These are phyloP conservation scores for Parnassius smintheus DNA, from an alignment of 2,888 invertebrate genomes.

Conservation along the genomic window DNA sequence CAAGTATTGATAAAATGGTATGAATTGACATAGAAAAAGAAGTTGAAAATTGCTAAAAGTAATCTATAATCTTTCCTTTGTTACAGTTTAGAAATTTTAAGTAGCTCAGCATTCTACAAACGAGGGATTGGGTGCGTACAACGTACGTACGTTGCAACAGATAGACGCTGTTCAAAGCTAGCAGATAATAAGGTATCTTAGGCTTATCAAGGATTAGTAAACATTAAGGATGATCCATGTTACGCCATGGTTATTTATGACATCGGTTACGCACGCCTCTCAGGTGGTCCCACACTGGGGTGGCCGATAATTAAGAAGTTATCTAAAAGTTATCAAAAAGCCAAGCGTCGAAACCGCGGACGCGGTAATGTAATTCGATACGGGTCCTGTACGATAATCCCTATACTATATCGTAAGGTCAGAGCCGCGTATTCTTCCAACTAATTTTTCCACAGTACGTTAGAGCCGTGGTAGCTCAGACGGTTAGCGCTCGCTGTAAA, in stretches of 20 bases:
- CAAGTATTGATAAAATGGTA: slow-evolving; percentile 51
- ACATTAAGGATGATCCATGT: slow-evolving; percentile 59
- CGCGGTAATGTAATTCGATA: slow-evolving; percentile 48
- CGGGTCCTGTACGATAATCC: slow-evolving; percentile 35
- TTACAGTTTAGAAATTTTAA: too few relatives aligned
- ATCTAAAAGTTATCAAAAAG: slow-evolving; percentile 51
- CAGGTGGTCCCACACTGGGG: slow-evolving; percentile 64
- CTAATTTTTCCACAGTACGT: background rate
- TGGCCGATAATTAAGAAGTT: slow-evolving; percentile 42
- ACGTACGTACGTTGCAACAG: slow-evolving; percentile 33
- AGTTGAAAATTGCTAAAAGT: slow-evolving; percentile 26
- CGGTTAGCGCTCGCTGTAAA: too few relatives aligned
- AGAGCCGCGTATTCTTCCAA: slow-evolving; percentile 1
- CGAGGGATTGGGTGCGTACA: slow-evolving; percentile 7
- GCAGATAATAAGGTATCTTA: slow-evolving; percentile 39
- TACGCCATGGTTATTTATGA: slow-evolving; percentile 71
- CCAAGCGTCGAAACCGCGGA: slow-evolving; percentile 54
- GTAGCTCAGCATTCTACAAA: background rate
- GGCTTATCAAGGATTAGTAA: slow-evolving; percentile 63
- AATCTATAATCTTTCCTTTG: too few relatives aligned
- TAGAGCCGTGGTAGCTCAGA: background rate
- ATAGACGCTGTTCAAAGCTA: slow-evolving; percentile 41
- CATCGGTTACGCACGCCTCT: slow-evolving; percentile 52
- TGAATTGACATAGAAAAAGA: slow-evolving; percentile 37
- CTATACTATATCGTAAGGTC: background rate